Evolutionary conservation across 2,888 invertebrate species (phyloP), one percentile per base, ranked within the genome.

Genomic region (Noctua fimbriata): DNA sequence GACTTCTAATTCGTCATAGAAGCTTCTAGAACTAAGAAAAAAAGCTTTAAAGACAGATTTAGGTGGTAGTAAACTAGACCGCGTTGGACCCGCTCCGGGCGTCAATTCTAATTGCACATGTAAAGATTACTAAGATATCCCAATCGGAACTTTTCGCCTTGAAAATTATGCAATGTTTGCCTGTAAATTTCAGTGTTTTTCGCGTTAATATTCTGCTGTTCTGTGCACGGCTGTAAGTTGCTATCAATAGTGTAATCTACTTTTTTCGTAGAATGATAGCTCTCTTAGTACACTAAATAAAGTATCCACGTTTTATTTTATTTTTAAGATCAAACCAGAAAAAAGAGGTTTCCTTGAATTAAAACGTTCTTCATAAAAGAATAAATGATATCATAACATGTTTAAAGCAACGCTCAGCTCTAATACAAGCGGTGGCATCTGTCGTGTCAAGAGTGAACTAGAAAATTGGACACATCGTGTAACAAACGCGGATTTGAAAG

Each of bases 41-140:
- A 79, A 81, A 60, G 63, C 76, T 82, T 73, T 73, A 89, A 91
- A 93, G 94, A 92, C 91, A 91, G 91, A 94, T 95, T 95, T 94
- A 94, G 93, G 92, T 89, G 84, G 93, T 91, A 93, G 93, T 95
- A 94, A 93, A 92, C 88, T 83, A 85, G 87, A 87, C 90, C 86
- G 81, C 81, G 83, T 93, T 95, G 95, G 94, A 94, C 84, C 76
- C 84, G 85, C 87, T 94, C 94, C 94, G 95, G 93, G 85, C 84
- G 84, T 88, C 85, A 91, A 94, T 93, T 94, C 92, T 93, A 93
- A 94, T 93, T 93, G 92, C 90, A 90, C 90, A 89, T 89, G 88
- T 89, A 89, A 91, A 91, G 81, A 76, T 85, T 87, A 88, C 78
- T n/a, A 24, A 36, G 32, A 58, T 32, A 36, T 16, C 16, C 58